A percentile compares a stretch with the other conserved stretches of the same genome.
Evolutionary conservation across 2,888 invertebrate species (phyloP).

Genomic region (Horisme vitalbata): DNA sequence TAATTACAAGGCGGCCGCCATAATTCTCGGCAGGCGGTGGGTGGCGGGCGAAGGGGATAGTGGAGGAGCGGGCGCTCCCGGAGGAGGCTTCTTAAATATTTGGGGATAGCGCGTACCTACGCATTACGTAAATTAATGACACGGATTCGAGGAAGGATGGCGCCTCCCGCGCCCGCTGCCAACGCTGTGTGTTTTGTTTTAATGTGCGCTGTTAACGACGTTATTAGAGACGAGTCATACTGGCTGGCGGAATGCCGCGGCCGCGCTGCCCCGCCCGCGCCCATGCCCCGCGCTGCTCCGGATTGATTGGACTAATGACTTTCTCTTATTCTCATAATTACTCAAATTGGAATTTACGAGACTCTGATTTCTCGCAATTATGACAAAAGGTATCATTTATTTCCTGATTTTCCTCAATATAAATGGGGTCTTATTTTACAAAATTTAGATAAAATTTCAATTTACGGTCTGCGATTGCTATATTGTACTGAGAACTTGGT

Average conservation of each 20-base stretch:
- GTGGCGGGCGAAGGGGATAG: conserved; percentile 66
- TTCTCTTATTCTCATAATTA: conserved; percentile 75
- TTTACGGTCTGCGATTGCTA: neutral
- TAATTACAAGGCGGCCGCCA: conserved; percentile 87
- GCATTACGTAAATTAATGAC: conserved; percentile 84
- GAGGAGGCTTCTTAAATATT: conserved; percentile 84
- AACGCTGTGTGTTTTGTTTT: conserved; percentile 80
- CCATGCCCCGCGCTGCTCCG: conserved; percentile 30
- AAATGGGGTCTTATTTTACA: conserved; percentile 34
- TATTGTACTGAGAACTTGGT: too few species aligned
- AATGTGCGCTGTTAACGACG: conserved; percentile 81
- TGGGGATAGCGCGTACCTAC: conserved; percentile 84
- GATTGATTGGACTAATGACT: conserved; percentile 77
- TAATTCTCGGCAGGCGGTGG: conserved; percentile 81
- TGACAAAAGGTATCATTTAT: conserved; percentile 60
- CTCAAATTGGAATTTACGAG: conserved; percentile 65
- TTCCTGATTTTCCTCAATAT: conserved; percentile 48
- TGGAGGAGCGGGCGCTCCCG: conserved; percentile 80
- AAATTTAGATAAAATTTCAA: neutral
- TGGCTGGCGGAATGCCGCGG: conserved; percentile 36
- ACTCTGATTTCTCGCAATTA: conserved; percentile 46
- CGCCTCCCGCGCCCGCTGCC: conserved; percentile 49
- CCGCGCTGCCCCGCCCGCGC: conserved; percentile 32
- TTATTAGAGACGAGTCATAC: conserved; percentile 79
- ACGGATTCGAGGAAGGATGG: conserved; percentile 83